Conservation (phyloP, 2,888 invertebrate species). For the Metopia argyrocephala region DNA sequence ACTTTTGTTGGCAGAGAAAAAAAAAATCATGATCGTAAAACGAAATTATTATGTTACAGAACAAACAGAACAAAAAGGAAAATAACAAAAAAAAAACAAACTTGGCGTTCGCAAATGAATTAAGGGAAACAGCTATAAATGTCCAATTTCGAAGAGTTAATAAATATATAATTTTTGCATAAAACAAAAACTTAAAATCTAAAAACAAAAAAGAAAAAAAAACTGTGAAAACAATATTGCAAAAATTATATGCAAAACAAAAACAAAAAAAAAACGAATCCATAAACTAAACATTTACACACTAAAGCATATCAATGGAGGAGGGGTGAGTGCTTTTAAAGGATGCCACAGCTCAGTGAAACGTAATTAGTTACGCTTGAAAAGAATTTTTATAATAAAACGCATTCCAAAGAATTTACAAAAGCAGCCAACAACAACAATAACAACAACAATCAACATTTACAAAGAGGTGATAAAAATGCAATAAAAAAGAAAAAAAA, state of each 20-base stretch:
- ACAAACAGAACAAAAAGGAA: neutral
- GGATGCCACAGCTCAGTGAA: slow-evolving; percentile 36
- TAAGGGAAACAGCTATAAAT: slow-evolving; percentile 49
- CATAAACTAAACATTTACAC: slow-evolving; percentile 40
- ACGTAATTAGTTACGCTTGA: slow-evolving; percentile 73
- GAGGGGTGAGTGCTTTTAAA: slow-evolving; percentile 48
- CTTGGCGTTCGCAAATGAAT: slow-evolving; percentile 47
- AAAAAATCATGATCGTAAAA: slow-evolving; percentile 28
- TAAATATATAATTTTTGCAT: slow-evolving; percentile 62
- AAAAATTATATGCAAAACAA: slow-evolving; percentile 43
- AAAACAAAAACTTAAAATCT: slow-evolving; percentile 38
- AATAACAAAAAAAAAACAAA: no score
- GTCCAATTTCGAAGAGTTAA: slow-evolving; percentile 63
- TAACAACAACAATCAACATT: neutral
- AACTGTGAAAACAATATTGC: slow-evolving; percentile 35
- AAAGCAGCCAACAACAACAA: neutral
- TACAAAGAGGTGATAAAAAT: slow-evolving; percentile 71
- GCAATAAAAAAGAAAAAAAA: slow-evolving; percentile 75
- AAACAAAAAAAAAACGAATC: no score
- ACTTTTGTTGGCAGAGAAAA: slow-evolving; percentile 8
- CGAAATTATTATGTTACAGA: slow-evolving; percentile 2
- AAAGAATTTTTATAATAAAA: slow-evolving; percentile 65
- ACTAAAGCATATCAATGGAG: neutral
- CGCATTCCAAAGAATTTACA: slow-evolving; percentile 53
- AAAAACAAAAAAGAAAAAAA: slow-evolving; percentile 10